These are phyloP conservation scores for Pipistrellus pipistrellus DNA, from an alignment of 2,797 vertebrate genomes.

Conservation along the genomic window DNA sequence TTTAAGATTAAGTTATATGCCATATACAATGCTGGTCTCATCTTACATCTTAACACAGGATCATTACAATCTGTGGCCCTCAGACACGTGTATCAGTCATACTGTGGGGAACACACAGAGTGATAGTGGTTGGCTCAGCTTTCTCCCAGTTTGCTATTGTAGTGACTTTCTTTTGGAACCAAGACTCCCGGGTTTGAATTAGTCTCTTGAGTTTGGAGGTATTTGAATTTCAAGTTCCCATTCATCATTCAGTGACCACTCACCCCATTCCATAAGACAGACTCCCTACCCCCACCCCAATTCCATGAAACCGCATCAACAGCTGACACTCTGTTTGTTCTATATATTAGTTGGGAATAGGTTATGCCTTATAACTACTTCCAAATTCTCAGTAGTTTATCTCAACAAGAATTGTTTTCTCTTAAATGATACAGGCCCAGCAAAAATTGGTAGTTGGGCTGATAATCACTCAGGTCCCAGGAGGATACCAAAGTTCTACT, in stretches of 20 bases:
- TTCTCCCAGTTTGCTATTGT: not conserved
- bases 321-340: not conserved
- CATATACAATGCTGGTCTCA: not conserved
- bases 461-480: not conserved
- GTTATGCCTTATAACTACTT: not conserved
- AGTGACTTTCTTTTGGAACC: not conserved
- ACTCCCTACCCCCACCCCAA: not conserved
- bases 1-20: not conserved
- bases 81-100: not conserved
- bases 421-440: not conserved
- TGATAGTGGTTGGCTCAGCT: not conserved
- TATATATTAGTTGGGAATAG: not conserved
- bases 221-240: not conserved
- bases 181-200: not conserved
- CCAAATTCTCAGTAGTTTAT: not conserved
- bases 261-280: not conserved
- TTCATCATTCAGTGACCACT: not conserved
- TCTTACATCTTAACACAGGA: not conserved
- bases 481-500: not conserved
- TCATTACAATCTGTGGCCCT: not conserved
- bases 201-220: not conserved
- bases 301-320: not conserved
- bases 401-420: not conserved
- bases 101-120: not conserved
- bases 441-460: not conserved